Percentiles rank a stretch among this genome's conserved stretches.
Conservation (phyloP, 2,888 invertebrate species). For the Arrhopalites spinosus region DNA sequence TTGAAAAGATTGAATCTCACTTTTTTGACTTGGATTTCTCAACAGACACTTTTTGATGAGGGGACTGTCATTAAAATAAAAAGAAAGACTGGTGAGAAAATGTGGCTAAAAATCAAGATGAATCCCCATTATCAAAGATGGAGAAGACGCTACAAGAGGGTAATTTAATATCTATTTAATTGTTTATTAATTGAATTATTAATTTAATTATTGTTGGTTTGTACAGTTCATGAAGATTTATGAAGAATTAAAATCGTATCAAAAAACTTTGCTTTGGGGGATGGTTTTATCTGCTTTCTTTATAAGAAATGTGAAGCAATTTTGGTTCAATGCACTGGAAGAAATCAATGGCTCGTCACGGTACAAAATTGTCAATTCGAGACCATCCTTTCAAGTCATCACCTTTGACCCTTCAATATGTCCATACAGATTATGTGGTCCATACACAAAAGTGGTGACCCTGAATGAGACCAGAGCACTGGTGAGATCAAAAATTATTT, state of each 20-base stretch:
- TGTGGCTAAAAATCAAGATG: too few relatives aligned
- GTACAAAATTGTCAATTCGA: neutral
- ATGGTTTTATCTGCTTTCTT: neutral
- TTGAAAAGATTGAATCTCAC: too few relatives aligned
- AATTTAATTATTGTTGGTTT: neutral
- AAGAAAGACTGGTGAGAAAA: too few relatives aligned
- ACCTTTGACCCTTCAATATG: neutral
- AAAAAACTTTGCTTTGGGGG: neutral
- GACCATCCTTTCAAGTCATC: neutral
- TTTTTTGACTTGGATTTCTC: too few relatives aligned
- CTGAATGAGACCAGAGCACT: neutral
- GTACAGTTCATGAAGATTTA: neutral
- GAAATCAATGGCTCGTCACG: neutral
- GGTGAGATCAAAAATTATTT: neutral
- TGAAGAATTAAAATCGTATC: neutral
- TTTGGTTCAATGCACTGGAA: neutral
- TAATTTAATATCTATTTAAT: neutral
- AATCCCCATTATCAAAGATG: neutral
- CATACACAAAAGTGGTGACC: conserved; percentile 16
- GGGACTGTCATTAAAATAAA: too few relatives aligned
- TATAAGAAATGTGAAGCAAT: neutral
- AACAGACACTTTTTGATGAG: too few relatives aligned
- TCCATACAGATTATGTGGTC: neutral
- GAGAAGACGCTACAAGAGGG: neutral
- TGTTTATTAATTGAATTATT: neutral